Conservation (phyloP, 2,113 vertebrate genomes). For the Ceyx margarethae region DNA sequence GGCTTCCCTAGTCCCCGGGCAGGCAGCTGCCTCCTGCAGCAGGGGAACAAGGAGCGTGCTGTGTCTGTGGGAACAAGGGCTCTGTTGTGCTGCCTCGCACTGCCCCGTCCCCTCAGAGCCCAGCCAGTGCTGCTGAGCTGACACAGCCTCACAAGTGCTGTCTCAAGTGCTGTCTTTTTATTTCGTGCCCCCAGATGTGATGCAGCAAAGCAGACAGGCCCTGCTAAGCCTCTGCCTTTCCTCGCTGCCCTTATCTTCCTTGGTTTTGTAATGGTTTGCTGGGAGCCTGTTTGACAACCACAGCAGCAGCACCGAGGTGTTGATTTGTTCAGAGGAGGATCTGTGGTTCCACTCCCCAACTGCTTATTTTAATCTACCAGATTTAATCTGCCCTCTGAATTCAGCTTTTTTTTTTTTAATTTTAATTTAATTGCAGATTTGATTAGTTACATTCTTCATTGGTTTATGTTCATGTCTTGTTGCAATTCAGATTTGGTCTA, state of each 20-base stretch:
- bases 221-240: neutral
- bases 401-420: neutral
- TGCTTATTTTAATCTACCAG: neutral
- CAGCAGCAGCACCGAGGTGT: neutral
- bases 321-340: neutral
- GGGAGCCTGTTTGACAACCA: neutral
- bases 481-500: neutral
- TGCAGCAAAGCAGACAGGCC: neutral
- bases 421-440: fast-evolving
- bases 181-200: too few species aligned
- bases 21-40: neutral
- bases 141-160: neutral
- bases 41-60: neutral
- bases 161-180: neutral
- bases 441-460: neutral
- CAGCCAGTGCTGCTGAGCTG: neutral
- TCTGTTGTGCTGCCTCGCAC: neutral
- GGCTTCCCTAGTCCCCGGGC: neutral
- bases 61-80: neutral
- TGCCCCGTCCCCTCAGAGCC: neutral
- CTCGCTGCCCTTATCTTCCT: fast-evolving
- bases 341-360: neutral
- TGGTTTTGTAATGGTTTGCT: fast-evolving
- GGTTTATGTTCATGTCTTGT: fast-evolving
- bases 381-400: fast-evolving